Base-by-base conservation (phyloP, 2,797 vertebrate species). In the Phrynocephalus forsythii region DNA sequence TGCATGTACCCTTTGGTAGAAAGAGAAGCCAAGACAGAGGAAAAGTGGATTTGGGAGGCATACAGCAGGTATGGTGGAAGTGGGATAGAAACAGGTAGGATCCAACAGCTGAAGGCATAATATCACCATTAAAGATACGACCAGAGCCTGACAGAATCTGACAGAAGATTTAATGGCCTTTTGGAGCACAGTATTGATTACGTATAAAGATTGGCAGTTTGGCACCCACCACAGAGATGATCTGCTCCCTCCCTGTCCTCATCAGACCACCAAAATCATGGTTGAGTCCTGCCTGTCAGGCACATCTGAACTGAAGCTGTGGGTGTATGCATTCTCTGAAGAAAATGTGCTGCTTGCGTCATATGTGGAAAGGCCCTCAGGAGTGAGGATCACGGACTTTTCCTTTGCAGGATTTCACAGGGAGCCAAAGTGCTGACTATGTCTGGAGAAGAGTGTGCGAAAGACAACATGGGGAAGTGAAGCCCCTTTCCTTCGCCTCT, bases 401-500 rank as follows among this genome's bases (percentile, higher is more conserved):
- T 38, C 48, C 22, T 7, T 56, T 79, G 30, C 44, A 79, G 5
- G 71, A 81, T 68, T 89, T 79, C 30, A 79, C 30, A 44, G 67
- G 33, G 30, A 10, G 26, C 67, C 48, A 86, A 91, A 91, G 33
- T 76, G 90, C 90, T 91, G 90, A 90, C 76, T 60, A 26, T 5
- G 15, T 3, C 52, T 13, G 44, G 33, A 20, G 28, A 16, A 68
- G 83, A n/a, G 77, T 2, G 44, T 48, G 22, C 50, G 44, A 33
- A 71, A 8, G 79, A 33, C 20, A 52, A 77, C 77, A 28, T 28
- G 11, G 22, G 28, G 50, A 71, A 63, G 60, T 0, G 11, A 56
- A 63, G 33, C 28, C 33, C 30, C 48, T 76, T 89, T 91, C 92
- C 90, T 94, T 88, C 91, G 5, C 80, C 52, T 71, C n/a, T 90